phyloP scores from a whole-genome alignment of 2,888 invertebrate species.

The Scaptodrosophila latifasciaeformis region DNA sequence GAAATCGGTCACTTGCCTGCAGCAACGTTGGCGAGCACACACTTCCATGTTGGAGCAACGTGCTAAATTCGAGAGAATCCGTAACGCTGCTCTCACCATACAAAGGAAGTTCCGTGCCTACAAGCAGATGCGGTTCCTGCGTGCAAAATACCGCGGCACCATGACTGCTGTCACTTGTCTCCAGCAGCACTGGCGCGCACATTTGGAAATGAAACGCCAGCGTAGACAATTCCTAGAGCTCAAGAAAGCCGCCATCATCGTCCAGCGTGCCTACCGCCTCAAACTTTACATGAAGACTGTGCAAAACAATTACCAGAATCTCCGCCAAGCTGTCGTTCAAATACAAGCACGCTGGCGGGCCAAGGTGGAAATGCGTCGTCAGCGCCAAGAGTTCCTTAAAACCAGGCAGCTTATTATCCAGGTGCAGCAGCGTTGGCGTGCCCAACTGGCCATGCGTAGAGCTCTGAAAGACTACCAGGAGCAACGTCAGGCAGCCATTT shows the following conservation, averaged over 20 bases:
- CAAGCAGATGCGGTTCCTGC: slow-evolving; percentile 62
- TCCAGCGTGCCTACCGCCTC: slow-evolving; percentile 60
- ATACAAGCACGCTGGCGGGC: slow-evolving; percentile 74
- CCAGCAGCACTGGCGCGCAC: slow-evolving; percentile 70
- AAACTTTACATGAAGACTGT: slow-evolving; percentile 36
- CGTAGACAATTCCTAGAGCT: slow-evolving; percentile 20
- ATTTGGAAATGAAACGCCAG: slow-evolving; percentile 34
- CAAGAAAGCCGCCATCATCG: slow-evolving; percentile 23
- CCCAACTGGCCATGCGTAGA: slow-evolving; percentile 53
- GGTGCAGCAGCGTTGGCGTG: slow-evolving; percentile 69
- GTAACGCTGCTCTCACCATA: slow-evolving; percentile 61
- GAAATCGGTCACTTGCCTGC: slow-evolving; percentile 57
- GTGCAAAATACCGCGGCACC: slow-evolving; percentile 63
- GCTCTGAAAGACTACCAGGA: slow-evolving; percentile 36
- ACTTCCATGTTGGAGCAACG: background rate
- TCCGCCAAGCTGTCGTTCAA: slow-evolving; percentile 42
- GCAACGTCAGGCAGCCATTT: slow-evolving; percentile 38
- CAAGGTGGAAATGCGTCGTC: slow-evolving; percentile 35
- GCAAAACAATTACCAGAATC: slow-evolving; percentile 42
- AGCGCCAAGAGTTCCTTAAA: slow-evolving; percentile 40
- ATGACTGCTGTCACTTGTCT: slow-evolving; percentile 64
- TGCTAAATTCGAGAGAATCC: background rate
- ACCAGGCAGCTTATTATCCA: slow-evolving; percentile 52
- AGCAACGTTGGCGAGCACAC: slow-evolving; percentile 28
- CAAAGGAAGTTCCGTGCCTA: slow-evolving; percentile 61